Base-by-base conservation (phyloP, 1,140 invertebrate genomes). In the Eriosoma lanigerum region DNA sequence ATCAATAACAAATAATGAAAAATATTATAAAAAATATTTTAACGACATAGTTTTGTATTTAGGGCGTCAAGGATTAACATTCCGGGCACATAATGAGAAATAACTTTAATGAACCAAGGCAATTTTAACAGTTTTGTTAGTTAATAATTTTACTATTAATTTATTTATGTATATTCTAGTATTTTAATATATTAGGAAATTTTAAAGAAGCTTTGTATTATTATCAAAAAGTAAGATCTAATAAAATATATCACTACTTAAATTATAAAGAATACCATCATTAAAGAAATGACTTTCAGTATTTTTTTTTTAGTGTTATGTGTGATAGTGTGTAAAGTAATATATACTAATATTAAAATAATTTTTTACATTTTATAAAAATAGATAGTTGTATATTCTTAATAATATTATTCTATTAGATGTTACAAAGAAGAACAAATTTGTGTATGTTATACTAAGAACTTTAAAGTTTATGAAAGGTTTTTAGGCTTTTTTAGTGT, bases 401-500 rank as follows among this genome's bases (percentile, higher is more conserved):
- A n/a, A 56, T 56, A 21, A 9, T 56, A 21, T 56, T 56, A 24
- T 56, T 9, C 32, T 62, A 29, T 62, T 32, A 62, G 60, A 29
- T 60, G 26, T 62, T 62, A 17, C 60, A 62, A 19, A 32, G 13
- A 64, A 38, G 62, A 64, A 19, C 62, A 64, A 38, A 64, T 64
- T 32, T 64, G 62, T 64, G 29, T 38, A 19, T 15, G 68, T 17
- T 72, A 72, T 48, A 29, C 26, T 15, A 72, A 52, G n/a, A 21
- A 72, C 26, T 72, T 72, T 21, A 24, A 52, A 21, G 46, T 72
- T 29, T 12, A 72, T 26, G 68, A 72, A 26, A 1, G 68, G 29
- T 72, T 72, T 72, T 50, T 72, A 29, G 68, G 68, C 9, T 72
- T 72, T 72, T 10, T 72, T 26, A 12, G 50, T 50, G 13, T 8